Base-by-base conservation (phyloP, 2,797 vertebrate genomes). In the Rhyacichthys aspro region DNA sequence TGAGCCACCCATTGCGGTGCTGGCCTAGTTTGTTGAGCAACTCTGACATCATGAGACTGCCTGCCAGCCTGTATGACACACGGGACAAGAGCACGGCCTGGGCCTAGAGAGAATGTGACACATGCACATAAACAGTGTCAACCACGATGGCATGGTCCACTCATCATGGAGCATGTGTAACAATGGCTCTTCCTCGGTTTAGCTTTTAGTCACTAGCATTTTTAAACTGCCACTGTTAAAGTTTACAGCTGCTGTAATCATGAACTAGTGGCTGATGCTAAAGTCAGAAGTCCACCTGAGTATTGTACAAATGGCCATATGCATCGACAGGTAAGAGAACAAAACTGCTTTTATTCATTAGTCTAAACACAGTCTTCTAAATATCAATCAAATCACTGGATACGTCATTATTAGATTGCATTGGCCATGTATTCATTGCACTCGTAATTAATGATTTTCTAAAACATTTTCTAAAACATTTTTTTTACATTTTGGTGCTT, bases 61-160 rank as follows among this genome's bases (percentile, higher is more conserved):
- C 83, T 85, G 74, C 63, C 45, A 79, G 80, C 79, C 70, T 62
- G 41, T 55, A 43, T 76, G 72, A 83, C 72, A 85, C 60, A 74
- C 65, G 55, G 49, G 62, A 78, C 62, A 45, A 45, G 14, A 19
- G 42, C 1, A 36, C 62, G 62, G 67, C 80, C 56, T 59, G 19
- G 11, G 59, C 65, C 68, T 58, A 42, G 14, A 66, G 52, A 82
- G 55, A 66, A 66, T 41, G 54, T 82, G 71, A 81, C 75, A 76
- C 70, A 67, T 53, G 39, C 36, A 54, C 56, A 52, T 63, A 70
- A 76, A 72, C 56, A 62, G 61, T 72, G 61, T 75, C 68, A 73
- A 50, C 60, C 62, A 62, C 59, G 76, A 76, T 72, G 63, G 63
- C 0, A n/a, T 8, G 16, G 18, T 34, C 56, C 53, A 81, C 59